A percentile compares a stretch with the other conserved stretches of the same genome.
Evolutionary conservation across 2,888 invertebrate genomes (phyloP).

Genomic region (Physocephala rufipes): DNA sequence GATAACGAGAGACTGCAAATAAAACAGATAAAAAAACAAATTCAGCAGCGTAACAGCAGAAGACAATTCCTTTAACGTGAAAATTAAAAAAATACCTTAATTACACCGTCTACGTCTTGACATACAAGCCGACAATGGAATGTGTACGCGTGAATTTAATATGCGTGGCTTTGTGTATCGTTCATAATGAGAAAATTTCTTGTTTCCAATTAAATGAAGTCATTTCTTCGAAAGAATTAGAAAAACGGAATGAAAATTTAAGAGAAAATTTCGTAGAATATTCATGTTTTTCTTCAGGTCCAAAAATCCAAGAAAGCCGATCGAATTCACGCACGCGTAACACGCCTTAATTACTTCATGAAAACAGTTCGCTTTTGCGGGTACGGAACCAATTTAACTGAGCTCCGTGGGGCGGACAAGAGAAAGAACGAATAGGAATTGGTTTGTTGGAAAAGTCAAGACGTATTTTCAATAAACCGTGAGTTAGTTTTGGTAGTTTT

Average conservation of each 20-base stretch:
- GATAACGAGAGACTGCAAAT: not conserved
- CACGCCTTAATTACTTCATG: constrained; percentile 7
- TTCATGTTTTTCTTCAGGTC: not conserved
- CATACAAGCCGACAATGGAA: no score
- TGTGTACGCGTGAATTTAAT: no score
- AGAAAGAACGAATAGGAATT: not conserved
- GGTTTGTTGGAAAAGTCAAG: not conserved
- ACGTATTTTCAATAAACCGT: not conserved
- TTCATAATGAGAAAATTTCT: constrained; percentile 19
- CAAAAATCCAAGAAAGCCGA: not conserved
- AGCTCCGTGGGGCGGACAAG: not conserved
- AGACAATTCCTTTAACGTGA: not conserved
- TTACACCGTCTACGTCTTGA: not conserved
- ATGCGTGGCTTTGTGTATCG: constrained; percentile 19
- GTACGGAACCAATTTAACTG: not conserved
- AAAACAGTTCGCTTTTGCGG: not conserved
- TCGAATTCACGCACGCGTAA: constrained; percentile 22
- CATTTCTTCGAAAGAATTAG: not conserved
- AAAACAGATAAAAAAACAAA: constrained; percentile 1
- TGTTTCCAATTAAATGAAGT: constrained; percentile 5
- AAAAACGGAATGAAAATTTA: not conserved
- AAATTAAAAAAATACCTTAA: not conserved
- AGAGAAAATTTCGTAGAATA: constrained; percentile 20
- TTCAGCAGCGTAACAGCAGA: not conserved
- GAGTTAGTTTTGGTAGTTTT: no score